Evolutionary conservation across 2,888 invertebrate genomes (phyloP).

Genomic region (Junonia oenone): DNA sequence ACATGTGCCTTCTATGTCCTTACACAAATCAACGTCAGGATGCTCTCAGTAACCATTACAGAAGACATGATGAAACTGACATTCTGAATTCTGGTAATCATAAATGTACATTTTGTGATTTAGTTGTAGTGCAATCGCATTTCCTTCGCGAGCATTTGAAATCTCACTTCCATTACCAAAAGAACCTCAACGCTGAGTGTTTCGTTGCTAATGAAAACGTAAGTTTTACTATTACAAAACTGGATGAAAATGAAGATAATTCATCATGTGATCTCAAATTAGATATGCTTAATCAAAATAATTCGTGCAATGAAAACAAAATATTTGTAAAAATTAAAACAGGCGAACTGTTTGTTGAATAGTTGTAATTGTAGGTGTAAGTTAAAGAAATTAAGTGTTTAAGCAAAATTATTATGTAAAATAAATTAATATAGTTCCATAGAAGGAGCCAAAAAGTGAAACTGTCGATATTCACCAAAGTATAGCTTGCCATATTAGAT

Average conservation of each 20-base stretch:
- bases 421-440: conserved; percentile 24
- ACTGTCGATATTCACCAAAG: conserved; percentile 68
- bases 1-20: conserved; percentile 88
- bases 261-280: conserved; percentile 60
- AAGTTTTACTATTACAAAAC: conserved; percentile 74
- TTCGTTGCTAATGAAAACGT: conserved; percentile 81
- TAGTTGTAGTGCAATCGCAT: conserved; percentile 86
- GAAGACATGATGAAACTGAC: conserved; percentile 82
- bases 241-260: conserved; percentile 60
- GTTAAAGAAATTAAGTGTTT: conserved; percentile 23
- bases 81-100: conserved; percentile 78
- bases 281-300: conserved; percentile 46
- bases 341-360: conserved; percentile 49
- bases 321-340: conserved; percentile 65
- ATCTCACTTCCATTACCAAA: conserved; percentile 84
- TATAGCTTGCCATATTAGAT: conserved; percentile 76
- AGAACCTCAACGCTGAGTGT: conserved; percentile 78
- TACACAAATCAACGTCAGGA: conserved; percentile 87
- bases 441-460: conserved; percentile 29
- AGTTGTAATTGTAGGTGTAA: conserved; percentile 9
- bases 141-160: conserved; percentile 89
- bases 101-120: conserved; percentile 90
- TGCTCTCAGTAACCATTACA: conserved; percentile 86
- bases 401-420: conserved; percentile 33
- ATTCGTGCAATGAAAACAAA: conserved; percentile 53